Base-by-base conservation (phyloP, 1,140 invertebrate species). In the Cydia amplana region DNA sequence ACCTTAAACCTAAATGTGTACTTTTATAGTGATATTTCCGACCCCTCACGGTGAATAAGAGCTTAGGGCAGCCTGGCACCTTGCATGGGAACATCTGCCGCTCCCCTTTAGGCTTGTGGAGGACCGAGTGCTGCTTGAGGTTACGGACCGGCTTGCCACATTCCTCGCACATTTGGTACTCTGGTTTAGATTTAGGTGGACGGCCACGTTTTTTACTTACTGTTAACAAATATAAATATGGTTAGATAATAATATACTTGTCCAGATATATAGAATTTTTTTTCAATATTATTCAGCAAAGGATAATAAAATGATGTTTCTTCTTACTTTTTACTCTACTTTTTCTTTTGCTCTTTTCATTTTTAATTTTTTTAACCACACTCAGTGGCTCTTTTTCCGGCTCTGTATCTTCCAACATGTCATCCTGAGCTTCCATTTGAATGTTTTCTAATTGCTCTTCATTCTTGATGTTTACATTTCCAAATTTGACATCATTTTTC, bases 121-220 rank as follows among this genome's bases (percentile, higher is more conserved):
- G 64, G 5, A 32, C 40, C 60, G 83, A 78, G 51, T 91, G 90
- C 5, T 79, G 75, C 32, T 84, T 85, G 28, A 92, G 70, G 72
- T 90, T 86, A 12, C 75, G 78, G 3, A 92, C 88, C 10, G 75
- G 77, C 74, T 87, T 86, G 5, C 90, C 90, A 79, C 90, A 92
- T 46, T 88, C 86, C 14, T 88, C 87, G 74, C 89, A 91, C 18
- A 91, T 74, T 74, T 86, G 79, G 28, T 73, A 36, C 3, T 74
- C 63, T 76, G 76, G 79, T 77, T 25, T n/a, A 12, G 76, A 79
- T 77, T 25, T n/a, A 12, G 16, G 77, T 83, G 0, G 74, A 73
- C 74, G 78, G 74, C 40, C 74, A 55, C 78, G 51, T 55, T 55
- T 55, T 55, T 55, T 55, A 7, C 16, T 6, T 7, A 55, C 51